A percentile compares a stretch with the other conserved stretches of the same genome.
These are phyloP conservation scores for Cetonia aurata DNA, from an alignment of 2,888 invertebrate genomes.

Conservation along the genomic window DNA sequence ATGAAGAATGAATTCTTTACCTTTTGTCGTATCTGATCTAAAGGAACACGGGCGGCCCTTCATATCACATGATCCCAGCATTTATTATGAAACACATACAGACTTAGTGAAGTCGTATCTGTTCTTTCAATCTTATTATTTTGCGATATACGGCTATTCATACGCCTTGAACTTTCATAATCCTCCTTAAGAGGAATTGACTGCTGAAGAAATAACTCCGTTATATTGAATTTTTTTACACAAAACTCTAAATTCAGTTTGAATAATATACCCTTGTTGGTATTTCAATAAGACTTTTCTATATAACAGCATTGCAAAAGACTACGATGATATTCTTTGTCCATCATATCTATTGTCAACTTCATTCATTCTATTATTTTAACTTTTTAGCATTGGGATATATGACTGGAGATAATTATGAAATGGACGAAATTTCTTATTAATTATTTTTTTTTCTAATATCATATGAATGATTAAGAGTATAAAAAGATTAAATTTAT, in stretches of 20 bases:
- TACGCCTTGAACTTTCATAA: background rate
- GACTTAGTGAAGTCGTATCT: background rate
- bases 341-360: no score
- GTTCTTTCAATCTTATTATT: conserved; percentile 9
- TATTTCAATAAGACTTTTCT: background rate
- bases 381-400: no score
- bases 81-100: conserved; percentile 13
- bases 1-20: conserved; percentile 22
- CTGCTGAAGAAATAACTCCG: conserved; percentile 4
- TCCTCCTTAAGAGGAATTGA: background rate
- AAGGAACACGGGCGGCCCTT: background rate
- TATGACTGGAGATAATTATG: no score
- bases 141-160: conserved; percentile 3
- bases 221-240: conserved; percentile 19
- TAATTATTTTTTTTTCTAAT: no score
- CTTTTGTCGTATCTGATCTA: conserved; percentile 12
- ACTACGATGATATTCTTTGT: no score
- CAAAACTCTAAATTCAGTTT: background rate
- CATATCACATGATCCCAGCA: conserved; percentile 13
- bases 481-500: no score
- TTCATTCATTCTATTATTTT: no score
- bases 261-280: background rate
- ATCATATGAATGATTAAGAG: no score
- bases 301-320: no score
- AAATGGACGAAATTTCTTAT: no score